Base-by-base conservation (phyloP, 2,888 invertebrate species). In the Ichneumoninae sp. region DNA sequence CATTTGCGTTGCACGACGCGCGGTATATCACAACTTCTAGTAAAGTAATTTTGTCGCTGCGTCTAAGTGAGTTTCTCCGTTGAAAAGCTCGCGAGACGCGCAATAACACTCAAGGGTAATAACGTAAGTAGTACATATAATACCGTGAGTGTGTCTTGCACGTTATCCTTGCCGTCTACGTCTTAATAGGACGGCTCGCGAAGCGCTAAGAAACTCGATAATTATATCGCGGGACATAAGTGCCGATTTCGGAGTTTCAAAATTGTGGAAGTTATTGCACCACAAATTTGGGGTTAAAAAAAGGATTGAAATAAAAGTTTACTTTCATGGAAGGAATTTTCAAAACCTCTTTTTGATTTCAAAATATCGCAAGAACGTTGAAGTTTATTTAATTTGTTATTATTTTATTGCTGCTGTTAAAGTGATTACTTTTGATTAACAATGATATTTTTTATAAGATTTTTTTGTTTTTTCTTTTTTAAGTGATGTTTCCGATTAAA, bases 91-190 rank as follows among this genome's bases (percentile, higher is more conserved):
- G 36, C 44, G 66, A 52, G 70, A 68, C 71, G 66, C 72, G 76
- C 52, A 76, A 72, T 77, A 76, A 80, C 66, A 69, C 80, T 80
- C 76, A 47, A 62, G 71, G 83, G 68, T 77, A 77, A 80, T 83
- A 77, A 44, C 77, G 76, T 71, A 80, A 83, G 80, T 50, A 76
- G 70, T 68, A 72, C 57, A 65, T 71, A 81, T 30, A 72, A 74
- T 75, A 50, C 62, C 62, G 22, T 62, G 50, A 77, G 33, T 54
- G 62, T 40, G 68, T 77, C 69, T 76, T 62, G 68, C 54, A 68
- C 50, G 50, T 54, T 36, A 50, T 62, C 47, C 44, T 77, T 68
- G 60, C 40, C 10, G 69, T 36, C 44, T 62, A 36, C 40, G 57
- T 54, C 52, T 62, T 10, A 69, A 62, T 62, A 7, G 16, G n/a